These are phyloP conservation scores for Tinea semifulvella DNA, from an alignment of 2,888 invertebrate genomes.

Conservation along the genomic window DNA sequence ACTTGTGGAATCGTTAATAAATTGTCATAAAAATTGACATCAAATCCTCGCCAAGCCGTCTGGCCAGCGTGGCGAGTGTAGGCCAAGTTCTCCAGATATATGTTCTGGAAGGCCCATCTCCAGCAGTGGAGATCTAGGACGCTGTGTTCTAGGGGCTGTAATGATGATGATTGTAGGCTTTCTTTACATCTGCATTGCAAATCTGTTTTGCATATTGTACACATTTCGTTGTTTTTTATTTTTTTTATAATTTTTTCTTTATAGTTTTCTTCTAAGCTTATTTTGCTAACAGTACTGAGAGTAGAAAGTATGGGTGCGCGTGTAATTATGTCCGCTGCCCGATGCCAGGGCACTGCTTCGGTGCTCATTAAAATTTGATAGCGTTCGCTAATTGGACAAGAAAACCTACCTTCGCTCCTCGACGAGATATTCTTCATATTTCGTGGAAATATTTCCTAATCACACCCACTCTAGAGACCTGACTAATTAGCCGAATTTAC, in stretches of 20 bases:
- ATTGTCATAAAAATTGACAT: too few species aligned
- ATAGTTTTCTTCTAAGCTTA: background rate
- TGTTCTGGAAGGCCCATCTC: too few species aligned
- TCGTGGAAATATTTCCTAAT: constrained; percentile 17
- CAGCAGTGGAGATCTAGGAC: too few species aligned
- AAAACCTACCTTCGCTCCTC: constrained; percentile 14
- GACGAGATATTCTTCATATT: constrained; percentile 14
- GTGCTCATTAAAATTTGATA: constrained; percentile 27
- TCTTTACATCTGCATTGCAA: too few species aligned
- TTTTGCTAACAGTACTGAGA: constrained; percentile 11
- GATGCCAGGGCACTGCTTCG: constrained; percentile 15
- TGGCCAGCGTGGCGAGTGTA: too few species aligned
- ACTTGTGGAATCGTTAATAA: too few species aligned
- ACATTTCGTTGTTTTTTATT: too few species aligned
- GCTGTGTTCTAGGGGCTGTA: too few species aligned
- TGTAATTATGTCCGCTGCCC: constrained; percentile 14
- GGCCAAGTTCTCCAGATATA: too few species aligned
- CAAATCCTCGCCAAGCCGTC: too few species aligned
- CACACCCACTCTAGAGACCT: constrained; percentile 13
- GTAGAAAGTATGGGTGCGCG: constrained; percentile 18
- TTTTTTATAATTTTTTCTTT: background rate
- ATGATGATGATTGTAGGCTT: too few species aligned
- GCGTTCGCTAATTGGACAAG: constrained; percentile 24
- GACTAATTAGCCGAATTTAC: constrained; percentile 19
- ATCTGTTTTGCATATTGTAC: too few species aligned